phyloP scores from a whole-genome alignment of 2,113 vertebrate genomes.

The Myodes glareolus region DNA sequence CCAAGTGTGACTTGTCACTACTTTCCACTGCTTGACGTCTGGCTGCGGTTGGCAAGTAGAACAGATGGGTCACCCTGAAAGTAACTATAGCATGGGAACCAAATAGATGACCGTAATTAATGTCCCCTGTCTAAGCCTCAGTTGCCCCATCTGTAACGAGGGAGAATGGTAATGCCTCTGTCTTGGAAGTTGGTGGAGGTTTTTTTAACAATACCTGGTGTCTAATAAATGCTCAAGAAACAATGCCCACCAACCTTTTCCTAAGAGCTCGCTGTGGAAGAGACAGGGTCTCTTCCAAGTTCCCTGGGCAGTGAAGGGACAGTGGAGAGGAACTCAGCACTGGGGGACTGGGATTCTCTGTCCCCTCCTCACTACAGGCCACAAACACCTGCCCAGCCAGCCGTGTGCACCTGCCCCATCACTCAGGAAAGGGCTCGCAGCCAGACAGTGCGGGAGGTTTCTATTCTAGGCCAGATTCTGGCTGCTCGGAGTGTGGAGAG shows the following conservation, averaged over 20 bases:
- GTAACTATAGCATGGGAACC: neutral
- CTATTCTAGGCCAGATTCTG: conserved; percentile 53
- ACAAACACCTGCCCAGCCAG: conserved; percentile 42
- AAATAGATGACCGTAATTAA: neutral
- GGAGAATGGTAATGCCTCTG: neutral
- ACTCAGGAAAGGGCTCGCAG: conserved; percentile 17
- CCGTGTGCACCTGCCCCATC: conserved; percentile 47
- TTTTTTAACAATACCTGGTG: neutral
- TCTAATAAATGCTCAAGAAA: neutral
- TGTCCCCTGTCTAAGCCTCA: neutral
- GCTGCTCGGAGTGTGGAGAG: neutral
- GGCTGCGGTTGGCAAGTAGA: neutral
- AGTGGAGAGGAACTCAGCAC: neutral
- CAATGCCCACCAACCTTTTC: neutral
- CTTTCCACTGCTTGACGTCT: neutral
- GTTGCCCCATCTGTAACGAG: neutral
- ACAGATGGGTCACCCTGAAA: neutral
- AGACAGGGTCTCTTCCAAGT: neutral
- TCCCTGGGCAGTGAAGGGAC: fast-evolving
- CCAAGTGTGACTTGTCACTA: neutral
- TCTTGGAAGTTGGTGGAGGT: neutral
- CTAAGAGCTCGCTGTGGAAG: neutral
- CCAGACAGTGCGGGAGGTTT: conserved; percentile 50
- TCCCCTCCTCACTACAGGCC: neutral
- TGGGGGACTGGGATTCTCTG: neutral